Evolutionary conservation across 1,140 invertebrate genomes (phyloP), one percentile per base, ranked within the genome.

Genomic region (Drosophila bocqueti): DNA sequence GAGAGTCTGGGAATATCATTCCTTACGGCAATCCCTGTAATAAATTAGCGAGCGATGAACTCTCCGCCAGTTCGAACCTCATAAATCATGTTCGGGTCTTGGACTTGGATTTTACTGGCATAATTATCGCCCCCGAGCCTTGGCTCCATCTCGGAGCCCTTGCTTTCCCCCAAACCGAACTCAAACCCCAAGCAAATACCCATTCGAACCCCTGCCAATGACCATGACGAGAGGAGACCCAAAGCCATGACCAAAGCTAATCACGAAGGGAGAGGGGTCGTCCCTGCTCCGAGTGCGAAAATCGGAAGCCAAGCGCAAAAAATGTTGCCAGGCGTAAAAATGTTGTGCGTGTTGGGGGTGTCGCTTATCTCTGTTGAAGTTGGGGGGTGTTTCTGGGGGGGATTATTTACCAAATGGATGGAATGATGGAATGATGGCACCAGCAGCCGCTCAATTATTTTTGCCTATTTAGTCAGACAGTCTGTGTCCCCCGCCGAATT

Each of bases 31-130:
- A 31, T 40, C 21, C 15, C 36, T 62, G 58, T 81, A 89, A 89
- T 76, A 83, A 87, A 87, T 87, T 80, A 86, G 68, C 64, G 46
- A 49, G 73, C 68, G 43, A 29, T 59, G 81, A 83, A 83, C 81
- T 81, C 34, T 31, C 49, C 21, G 4, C 46, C 52, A 58, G 49
- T 64, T 71, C 61, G 71, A 57, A 26, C 73, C 78, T 83, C 73
- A 87, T 87, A 87, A 87, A 87, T 87, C 84, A 87, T 87, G 62
- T 89, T 78, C 54, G 74, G 64, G 47, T 34, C 82, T 79, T 60
- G 74, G 50, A 40, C 82, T 67, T 63, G 68, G 54, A 63, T 38
- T 50, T 75, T 49, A 60, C 52, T 57, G 50, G 75, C 67, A 82
- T 90, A 90, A 89, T 89, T 90, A 89, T 85, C 79, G 64, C 57